Evolutionary conservation across 2,113 vertebrate species (phyloP), one percentile per base, ranked within the genome.

Genomic region (Nerophis ophidion): DNA sequence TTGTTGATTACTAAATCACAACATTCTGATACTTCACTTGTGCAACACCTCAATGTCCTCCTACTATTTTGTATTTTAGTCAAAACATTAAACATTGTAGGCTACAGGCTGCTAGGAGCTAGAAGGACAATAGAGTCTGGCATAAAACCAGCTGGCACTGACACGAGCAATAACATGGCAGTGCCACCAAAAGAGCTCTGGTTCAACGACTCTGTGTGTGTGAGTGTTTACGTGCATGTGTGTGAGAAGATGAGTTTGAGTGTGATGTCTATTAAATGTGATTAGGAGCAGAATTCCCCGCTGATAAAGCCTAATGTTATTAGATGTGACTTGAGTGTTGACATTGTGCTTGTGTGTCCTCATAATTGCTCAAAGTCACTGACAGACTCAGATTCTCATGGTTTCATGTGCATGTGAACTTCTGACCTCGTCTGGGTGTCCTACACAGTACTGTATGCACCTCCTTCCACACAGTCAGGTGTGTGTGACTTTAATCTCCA

Each of bases 1-100:
- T 77, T 79, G 56, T 79, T 88, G 80, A 81, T 89, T 79, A 70
- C 87, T 77, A 83, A 85, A 68, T 50, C 35, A 11, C 16, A 35
- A 26, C 26, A 26, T 26, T 26, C 26, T 26, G 26, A 26, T 26
- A 26, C 26, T 26, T 26, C 26, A 26, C 26, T 26, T 26, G 26
- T 26, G 26, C 26, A 26, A 26, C 26, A 26, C 26, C 26, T 26
- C 26, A 26, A 26, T 26, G 26, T 26, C 26, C 26, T 26, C 26
- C 26, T 26, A 26, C 26, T 26, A 26, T 26, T 26, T 26, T 26
- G 26, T 26, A 26, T 26, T 26, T 26, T 26, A 26, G 26, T 26
- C 26, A 26, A 26, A 3, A 26, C 2, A 8, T 40, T 40, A 40
- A 40, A 47, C 63, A 50, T 26, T 26, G 26, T 26, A 26, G 26